Percentiles rank a stretch among this genome's conserved stretches.
Evolutionary conservation across 2,888 invertebrate species (phyloP).

Genomic region (Melipona bicolor): DNA sequence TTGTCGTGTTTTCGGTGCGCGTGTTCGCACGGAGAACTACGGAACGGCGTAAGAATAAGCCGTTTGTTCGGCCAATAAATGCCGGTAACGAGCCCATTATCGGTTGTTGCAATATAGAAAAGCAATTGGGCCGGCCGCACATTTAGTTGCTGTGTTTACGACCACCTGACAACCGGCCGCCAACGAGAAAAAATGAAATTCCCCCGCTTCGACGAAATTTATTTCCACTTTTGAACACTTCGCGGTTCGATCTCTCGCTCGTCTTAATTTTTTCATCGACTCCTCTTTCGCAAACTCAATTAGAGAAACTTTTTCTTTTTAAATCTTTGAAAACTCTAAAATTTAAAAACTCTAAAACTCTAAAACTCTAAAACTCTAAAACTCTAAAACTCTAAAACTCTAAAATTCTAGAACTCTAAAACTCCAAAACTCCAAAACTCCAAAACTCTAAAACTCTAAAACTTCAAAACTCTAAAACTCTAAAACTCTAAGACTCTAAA

Average conservation of each 20-base stretch:
- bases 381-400: too few relatives aligned
- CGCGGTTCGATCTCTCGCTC: background rate
- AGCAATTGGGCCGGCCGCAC: slow-evolving; percentile 37
- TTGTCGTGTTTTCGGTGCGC: background rate
- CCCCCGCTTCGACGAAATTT: background rate
- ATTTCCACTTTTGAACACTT: background rate
- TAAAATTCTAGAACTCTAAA: too few relatives aligned
- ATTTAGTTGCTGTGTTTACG: slow-evolving; percentile 29
- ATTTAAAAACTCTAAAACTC: too few relatives aligned
- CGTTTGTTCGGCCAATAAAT: slow-evolving; percentile 42
- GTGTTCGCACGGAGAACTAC: slow-evolving; percentile 24
- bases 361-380: too few relatives aligned
- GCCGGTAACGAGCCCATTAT: slow-evolving; percentile 58
- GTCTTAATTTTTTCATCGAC: background rate
- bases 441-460: too few relatives aligned
- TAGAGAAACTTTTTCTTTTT: background rate
- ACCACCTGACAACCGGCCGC: slow-evolving; percentile 7
- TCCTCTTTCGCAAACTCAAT: background rate
- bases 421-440: too few relatives aligned
- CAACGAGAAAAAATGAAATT: slow-evolving; percentile 2
- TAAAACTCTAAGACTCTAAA: too few relatives aligned
- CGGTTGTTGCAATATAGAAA: slow-evolving; percentile 36
- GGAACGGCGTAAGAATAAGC: slow-evolving; percentile 29
- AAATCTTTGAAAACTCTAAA: too few relatives aligned
- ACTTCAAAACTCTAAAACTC: too few relatives aligned